Evolutionary conservation across 2,888 invertebrate genomes (phyloP).

Genomic region (Coelinius sp.): DNA sequence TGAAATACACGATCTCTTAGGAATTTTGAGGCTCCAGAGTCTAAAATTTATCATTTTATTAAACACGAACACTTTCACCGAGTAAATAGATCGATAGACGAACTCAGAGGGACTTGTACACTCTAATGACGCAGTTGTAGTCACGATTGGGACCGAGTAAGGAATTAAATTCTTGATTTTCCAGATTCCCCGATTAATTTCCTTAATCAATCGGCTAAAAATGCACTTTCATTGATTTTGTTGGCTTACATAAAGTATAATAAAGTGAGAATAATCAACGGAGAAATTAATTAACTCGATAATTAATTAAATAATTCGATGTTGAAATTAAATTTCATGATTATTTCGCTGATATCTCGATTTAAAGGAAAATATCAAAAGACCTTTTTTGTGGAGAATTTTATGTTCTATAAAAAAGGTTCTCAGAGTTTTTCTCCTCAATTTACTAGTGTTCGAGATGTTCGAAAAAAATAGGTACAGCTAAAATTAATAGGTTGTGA

Average conservation of each 20-base stretch:
- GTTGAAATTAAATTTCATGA: too few species aligned
- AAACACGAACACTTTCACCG: constrained; percentile 1
- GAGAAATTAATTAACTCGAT: not conserved
- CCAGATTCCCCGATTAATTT: not conserved
- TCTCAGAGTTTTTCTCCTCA: too few species aligned
- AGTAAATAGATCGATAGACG: not conserved
- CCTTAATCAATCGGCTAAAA: not conserved
- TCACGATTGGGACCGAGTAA: constrained; percentile 46
- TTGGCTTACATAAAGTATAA: not conserved
- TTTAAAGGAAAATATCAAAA: too few species aligned
- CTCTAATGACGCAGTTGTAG: constrained; percentile 9
- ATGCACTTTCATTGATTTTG: not conserved
- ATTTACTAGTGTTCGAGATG: too few species aligned
- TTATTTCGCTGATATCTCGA: too few species aligned
- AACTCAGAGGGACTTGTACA: not conserved
- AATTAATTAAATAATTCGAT: not conserved
- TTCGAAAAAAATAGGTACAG: too few species aligned
- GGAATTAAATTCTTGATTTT: constrained; percentile 50
- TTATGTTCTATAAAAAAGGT: too few species aligned
- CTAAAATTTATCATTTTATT: not conserved
- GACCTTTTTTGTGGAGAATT: too few species aligned
- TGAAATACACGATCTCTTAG: too few species aligned
- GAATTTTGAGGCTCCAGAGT: not conserved
- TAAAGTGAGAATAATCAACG: not conserved
- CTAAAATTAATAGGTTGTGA: too few species aligned